A percentile compares a stretch with the other conserved stretches of the same genome.
Conservation (phyloP, 2,113 vertebrate genomes). For the Corythornis cristatus region DNA sequence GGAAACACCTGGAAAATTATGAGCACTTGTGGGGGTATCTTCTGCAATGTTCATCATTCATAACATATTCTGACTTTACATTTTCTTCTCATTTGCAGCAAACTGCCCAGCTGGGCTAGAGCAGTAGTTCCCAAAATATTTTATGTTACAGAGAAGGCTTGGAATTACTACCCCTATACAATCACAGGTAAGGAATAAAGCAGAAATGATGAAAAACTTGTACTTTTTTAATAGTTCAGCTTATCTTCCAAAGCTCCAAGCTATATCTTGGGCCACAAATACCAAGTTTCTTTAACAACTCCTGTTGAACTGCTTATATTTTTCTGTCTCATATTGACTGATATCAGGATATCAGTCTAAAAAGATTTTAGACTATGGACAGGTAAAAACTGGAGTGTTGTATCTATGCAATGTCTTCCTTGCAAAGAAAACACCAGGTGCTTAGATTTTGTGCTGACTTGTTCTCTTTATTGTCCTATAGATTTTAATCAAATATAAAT, state of each 20-base stretch:
- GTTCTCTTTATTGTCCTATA: not conserved
- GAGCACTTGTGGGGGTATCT: not conserved
- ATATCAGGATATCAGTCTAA: not conserved
- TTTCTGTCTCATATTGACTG: not conserved
- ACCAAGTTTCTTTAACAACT: not conserved
- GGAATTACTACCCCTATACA: slow-evolving; percentile 99
- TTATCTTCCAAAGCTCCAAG: not conserved
- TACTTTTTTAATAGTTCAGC: not conserved
- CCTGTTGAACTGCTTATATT: not conserved
- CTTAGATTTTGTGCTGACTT: not conserved
- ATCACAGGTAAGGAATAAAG: slow-evolving; percentile 88
- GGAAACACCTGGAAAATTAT: not conserved
- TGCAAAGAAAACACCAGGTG: not conserved
- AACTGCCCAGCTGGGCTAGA: slow-evolving; percentile 96
- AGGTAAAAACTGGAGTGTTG: not conserved
- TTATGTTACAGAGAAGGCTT: slow-evolving; percentile 97
- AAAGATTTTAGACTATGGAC: not conserved
- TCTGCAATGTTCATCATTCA: not conserved
- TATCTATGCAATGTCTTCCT: not conserved
- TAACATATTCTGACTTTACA: not conserved
- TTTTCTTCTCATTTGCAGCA: slow-evolving; percentile 81
- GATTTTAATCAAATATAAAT: not conserved
- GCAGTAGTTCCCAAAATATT: slow-evolving; percentile 98
- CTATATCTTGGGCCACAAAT: not conserved
- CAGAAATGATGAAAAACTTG: not conserved